Evolutionary conservation across 2,888 invertebrate genomes (phyloP).

Genomic region (Creontiades dilutus): DNA sequence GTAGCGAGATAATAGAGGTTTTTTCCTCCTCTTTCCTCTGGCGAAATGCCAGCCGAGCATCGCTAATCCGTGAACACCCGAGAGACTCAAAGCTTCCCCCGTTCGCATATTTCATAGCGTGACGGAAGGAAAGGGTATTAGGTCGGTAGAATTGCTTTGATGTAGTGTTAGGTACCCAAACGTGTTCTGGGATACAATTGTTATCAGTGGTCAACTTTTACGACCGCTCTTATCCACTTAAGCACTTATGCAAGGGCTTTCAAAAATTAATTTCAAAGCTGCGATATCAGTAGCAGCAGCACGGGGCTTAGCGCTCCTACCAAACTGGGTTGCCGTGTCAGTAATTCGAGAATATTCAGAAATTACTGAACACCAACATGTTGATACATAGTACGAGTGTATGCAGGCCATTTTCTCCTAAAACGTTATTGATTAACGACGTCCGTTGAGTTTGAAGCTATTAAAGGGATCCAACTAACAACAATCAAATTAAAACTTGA

Average conservation of each 20-base stretch:
- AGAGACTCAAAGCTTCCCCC: not conserved
- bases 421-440: too few species aligned
- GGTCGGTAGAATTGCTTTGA: not conserved
- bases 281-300: not conserved
- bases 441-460: too few species aligned
- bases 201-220: not conserved
- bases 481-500: too few species aligned
- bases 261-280: not conserved
- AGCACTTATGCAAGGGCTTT: not conserved
- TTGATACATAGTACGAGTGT: too few species aligned
- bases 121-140: not conserved
- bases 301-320: not conserved
- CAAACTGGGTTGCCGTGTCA: not conserved
- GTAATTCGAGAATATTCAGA: not conserved
- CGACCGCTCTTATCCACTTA: not conserved
- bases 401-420: too few species aligned
- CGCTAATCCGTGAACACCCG: slow-evolving; percentile 23
- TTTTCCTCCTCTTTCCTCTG: slow-evolving; percentile 24
- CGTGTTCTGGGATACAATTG: not conserved
- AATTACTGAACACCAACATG: too few species aligned
- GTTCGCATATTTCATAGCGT: slow-evolving; percentile 27
- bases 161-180: not conserved
- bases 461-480: too few species aligned
- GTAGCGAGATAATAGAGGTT: slow-evolving; percentile 39
- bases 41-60: slow-evolving; percentile 22